Conservation (phyloP, 2,888 invertebrate genomes). For the Notocelia uddmanniana region DNA sequence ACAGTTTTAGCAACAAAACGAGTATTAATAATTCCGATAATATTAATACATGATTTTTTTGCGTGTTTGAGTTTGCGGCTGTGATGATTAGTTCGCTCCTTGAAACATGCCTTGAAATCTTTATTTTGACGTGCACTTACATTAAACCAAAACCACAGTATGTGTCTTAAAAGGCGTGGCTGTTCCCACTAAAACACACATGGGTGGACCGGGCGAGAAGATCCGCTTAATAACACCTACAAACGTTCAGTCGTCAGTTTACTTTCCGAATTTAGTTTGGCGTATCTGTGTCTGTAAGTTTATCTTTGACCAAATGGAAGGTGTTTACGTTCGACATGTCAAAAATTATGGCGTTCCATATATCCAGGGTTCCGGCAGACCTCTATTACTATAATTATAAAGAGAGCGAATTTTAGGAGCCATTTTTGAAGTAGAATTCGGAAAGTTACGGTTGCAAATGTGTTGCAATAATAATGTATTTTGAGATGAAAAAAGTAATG, state of each 20-base stretch:
- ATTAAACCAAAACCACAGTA: not conserved
- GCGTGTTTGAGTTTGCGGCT: not conserved
- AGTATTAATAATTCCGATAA: too few species aligned
- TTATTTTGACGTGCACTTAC: not conserved
- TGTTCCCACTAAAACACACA: too few species aligned
- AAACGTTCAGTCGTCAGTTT: not conserved
- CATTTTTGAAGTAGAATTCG: slow-evolving; percentile 70
- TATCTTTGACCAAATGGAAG: slow-evolving; percentile 67
- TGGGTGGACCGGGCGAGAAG: too few species aligned
- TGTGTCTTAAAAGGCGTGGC: not conserved
- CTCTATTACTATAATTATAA: slow-evolving; percentile 71
- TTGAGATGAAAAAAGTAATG: slow-evolving; percentile 59
- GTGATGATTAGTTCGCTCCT: not conserved
- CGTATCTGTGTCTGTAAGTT: slow-evolving; percentile 6
- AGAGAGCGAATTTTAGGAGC: slow-evolving; percentile 69
- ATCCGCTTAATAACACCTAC: not conserved
- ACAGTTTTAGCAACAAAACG: too few species aligned
- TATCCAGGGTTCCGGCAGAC: slow-evolving; percentile 65
- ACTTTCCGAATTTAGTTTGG: not conserved
- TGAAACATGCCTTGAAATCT: not conserved
- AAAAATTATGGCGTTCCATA: slow-evolving; percentile 74
- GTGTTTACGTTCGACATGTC: slow-evolving; percentile 77
- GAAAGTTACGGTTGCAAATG: slow-evolving; percentile 71
- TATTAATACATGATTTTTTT: not conserved
- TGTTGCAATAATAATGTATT: slow-evolving; percentile 54